phyloP scores from a whole-genome alignment of 30 jellyfish, hydroid and myxozoan genomes.

The Turritopsis dohrnii region DNA sequence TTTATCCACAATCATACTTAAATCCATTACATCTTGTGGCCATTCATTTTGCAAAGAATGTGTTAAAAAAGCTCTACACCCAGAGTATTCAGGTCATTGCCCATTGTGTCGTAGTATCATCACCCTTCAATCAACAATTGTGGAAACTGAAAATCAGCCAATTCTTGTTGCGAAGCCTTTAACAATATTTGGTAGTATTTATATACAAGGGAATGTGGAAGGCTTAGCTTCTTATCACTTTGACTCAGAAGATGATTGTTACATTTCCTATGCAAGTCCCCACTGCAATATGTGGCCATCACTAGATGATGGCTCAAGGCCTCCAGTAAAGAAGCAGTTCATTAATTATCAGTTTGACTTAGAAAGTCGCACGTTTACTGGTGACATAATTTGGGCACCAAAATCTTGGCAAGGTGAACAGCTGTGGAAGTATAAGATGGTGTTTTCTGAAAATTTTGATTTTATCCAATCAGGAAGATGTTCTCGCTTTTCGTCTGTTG shows the following conservation, averaged over 20 bases:
- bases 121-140: neutral
- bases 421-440: slow-evolving; percentile 17
- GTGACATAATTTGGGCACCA: slow-evolving; percentile 16
- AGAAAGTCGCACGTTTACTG: slow-evolving; percentile 7
- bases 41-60: slow-evolving; percentile 20
- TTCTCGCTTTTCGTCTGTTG: neutral
- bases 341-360: neutral
- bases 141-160: neutral
- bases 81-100: neutral
- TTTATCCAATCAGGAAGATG: neutral
- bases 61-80: neutral
- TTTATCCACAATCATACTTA: neutral
- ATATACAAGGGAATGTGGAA: neutral
- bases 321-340: slow-evolving; percentile 7
- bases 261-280: slow-evolving; percentile 22
- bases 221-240: slow-evolving; percentile 27
- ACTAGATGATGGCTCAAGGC: slow-evolving; percentile 18
- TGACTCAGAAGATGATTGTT: slow-evolving; percentile 5
- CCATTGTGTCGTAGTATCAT: neutral
- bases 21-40: neutral
- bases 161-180: slow-evolving; percentile 5
- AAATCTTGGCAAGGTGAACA: slow-evolving; percentile 22
- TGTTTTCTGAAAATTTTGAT: slow-evolving; percentile 9
- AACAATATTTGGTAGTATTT: slow-evolving; percentile 16
- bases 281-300: slow-evolving; percentile 10